Base-by-base conservation (phyloP, 2,888 invertebrate species). In the Eupithecia tripunctaria region DNA sequence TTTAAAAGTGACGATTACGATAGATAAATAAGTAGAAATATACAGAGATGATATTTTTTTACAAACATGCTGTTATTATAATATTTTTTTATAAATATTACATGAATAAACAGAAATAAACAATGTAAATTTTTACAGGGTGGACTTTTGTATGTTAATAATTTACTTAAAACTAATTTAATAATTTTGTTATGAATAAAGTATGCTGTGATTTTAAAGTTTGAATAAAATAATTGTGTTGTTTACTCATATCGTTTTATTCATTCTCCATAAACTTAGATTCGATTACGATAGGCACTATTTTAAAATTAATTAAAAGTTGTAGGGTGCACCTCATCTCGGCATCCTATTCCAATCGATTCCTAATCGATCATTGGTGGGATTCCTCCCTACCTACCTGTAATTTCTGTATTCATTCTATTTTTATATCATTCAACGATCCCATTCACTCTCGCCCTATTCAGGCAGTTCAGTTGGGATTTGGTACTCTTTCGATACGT, bases 201-300 rank as follows among this genome's bases (percentile, higher is more conserved):
- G 32, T 70, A 74, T 76, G 78, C 80, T 84, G 84, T 85, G 85
- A 84, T 82, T 82, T 72, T 41, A 25, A 77, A 77, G 81, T 81
- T 82, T 82, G 83, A 85, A 84, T 89, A 86, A 86, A 85, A 82
- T 79, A 81, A 81, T n/a, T 82, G 84, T 85, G 81, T 84, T 88
- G 84, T 89, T 88, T 85, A 85, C 76, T 76, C 79, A 60, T 25
- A 56, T 56, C 21, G 56, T 56, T 56, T 56, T 5, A 56, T 56
- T 56, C 4, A 14, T 12, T 56, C 25, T 25, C 47, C 56, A 25
- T 10, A 51, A 21, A 10, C 8, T 10, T 2, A 21, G 1, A 25
- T 14, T 25, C 21, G 12, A 25, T 51, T 25, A 12, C 12, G 47
- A 10, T n/a, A 47, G n/a, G 21, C 21, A 21, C 47, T 51, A 21